Base-by-base conservation (phyloP, 2,888 invertebrate genomes). In the Serrognathus titanus region DNA sequence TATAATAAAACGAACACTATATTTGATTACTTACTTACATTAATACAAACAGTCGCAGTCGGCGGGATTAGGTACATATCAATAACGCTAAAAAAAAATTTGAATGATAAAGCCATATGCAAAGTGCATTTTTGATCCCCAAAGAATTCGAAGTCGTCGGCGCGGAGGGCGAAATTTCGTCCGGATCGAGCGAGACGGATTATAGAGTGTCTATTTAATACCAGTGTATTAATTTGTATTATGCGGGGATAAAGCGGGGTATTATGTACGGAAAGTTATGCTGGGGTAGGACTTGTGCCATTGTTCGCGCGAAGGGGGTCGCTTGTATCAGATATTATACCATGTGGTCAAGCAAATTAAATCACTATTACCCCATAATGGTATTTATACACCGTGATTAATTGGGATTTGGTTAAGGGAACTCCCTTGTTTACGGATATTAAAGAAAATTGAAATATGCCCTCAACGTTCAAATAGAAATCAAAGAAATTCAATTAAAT, bases 341-440 rank as follows among this genome's bases (percentile, higher is more conserved):
- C 76, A 77, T 76, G 74, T 77, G 77, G 77, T 74, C 75, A 71
- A 69, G 70, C 73, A 71, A 76, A 75, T 75, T 76, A 75, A 75
- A 76, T 74, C 75, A 74, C 75, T 73, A 76, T 75, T 75, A 75
- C 61, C 35, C 36, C 43, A 35, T 51, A 57, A 53, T 53, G 50
- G 35, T 36, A 47, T 57, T 53, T 53, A 43, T 49, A 38, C 40
- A 36, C 45, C 46, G 46, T 46, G 53, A 53, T 57, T 57, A 57
- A 53, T 57, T 53, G 50, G 53, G 45, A 45, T 45, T 37, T 31
- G 36, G 40, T 35, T 31, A 40, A 47, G 52, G 47, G 54, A 41
- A 12, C 12, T 51, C 56, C 58, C 47, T 57, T 57, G 48, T 38
- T 16, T 39, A 31, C 59, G 55, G 66, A 70, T 39, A 11, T 39